A percentile compares a stretch with the other conserved stretches of the same genome.
phyloP scores from a whole-genome alignment of 2,797 vertebrate species.

The Vireo griseus region DNA sequence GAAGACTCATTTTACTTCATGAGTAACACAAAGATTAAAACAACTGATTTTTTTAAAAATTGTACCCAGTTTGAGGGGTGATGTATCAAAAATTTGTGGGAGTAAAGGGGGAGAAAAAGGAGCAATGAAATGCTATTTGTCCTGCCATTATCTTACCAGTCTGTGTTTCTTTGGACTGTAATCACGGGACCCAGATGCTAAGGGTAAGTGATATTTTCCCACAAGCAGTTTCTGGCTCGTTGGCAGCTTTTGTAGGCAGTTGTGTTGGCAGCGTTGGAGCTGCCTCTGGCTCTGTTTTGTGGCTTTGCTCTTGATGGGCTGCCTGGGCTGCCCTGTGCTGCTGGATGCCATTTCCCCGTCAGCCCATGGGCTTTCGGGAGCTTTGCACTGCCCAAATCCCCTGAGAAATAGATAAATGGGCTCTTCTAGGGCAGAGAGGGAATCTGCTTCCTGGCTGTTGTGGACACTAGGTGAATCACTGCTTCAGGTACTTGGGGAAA shows the following conservation, averaged over 20 bases:
- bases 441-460: background rate
- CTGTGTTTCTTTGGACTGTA: constrained; percentile 70
- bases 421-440: background rate
- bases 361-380: constrained; percentile 55
- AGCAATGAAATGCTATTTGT: constrained; percentile 44
- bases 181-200: constrained; percentile 74
- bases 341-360: constrained; percentile 58
- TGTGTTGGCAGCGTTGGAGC: constrained; percentile 66
- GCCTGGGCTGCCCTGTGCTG: constrained; percentile 60
- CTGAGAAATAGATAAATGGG: constrained; percentile 50
- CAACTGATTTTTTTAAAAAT: background rate
- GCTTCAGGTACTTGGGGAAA: constrained; percentile 10
- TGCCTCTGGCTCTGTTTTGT: constrained; percentile 68
- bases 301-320: constrained; percentile 44
- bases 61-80: background rate
- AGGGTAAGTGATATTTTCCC: constrained; percentile 77
- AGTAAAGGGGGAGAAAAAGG: background rate
- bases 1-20: background rate
- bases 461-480: background rate
- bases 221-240: constrained; percentile 72
- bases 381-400: constrained; percentile 42
- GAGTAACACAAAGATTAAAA: constrained; percentile 3
- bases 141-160: constrained; percentile 59
- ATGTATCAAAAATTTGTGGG: background rate
- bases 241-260: constrained; percentile 74